phyloP scores from a whole-genome alignment of 2,113 vertebrate species.

The Nesogale talazaci region DNA sequence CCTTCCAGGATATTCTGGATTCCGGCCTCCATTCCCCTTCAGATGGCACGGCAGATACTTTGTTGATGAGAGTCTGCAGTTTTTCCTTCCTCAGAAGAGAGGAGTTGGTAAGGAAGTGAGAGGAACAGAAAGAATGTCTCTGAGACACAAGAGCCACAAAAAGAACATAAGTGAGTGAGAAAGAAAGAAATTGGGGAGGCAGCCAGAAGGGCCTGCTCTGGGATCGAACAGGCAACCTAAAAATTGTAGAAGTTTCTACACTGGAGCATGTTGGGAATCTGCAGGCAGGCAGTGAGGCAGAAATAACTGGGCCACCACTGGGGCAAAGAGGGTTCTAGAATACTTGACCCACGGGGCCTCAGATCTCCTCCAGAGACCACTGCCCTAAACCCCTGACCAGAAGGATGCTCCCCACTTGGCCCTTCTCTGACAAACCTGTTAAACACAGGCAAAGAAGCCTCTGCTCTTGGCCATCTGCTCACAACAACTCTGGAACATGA shows the following conservation, averaged over 20 bases:
- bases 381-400: rapidly evolving
- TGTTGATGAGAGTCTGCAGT: slow-evolving; percentile 81
- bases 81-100: slow-evolving; percentile 79
- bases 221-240: slow-evolving; percentile 44
- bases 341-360: background rate
- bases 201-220: slow-evolving; percentile 54
- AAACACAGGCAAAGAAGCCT: background rate
- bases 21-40: slow-evolving; percentile 86
- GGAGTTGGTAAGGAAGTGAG: background rate
- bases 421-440: background rate
- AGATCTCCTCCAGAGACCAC: background rate
- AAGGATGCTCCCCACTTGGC: background rate
- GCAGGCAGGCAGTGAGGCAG: background rate
- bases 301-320: rapidly evolving
- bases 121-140: slow-evolving; percentile 59
- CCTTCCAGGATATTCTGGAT: slow-evolving; percentile 87
- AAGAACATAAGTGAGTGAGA: slow-evolving; percentile 52
- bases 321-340: background rate
- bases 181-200: slow-evolving; percentile 40
- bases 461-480: background rate
- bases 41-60: slow-evolving; percentile 84
- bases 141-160: slow-evolving; percentile 47
- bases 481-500: background rate
- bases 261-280: background rate
- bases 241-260: slow-evolving; percentile 57